A percentile compares a stretch with the other conserved stretches of the same genome.
These are phyloP conservation scores for Eulithis testata DNA, from an alignment of 2,888 invertebrate genomes.

Conservation along the genomic window DNA sequence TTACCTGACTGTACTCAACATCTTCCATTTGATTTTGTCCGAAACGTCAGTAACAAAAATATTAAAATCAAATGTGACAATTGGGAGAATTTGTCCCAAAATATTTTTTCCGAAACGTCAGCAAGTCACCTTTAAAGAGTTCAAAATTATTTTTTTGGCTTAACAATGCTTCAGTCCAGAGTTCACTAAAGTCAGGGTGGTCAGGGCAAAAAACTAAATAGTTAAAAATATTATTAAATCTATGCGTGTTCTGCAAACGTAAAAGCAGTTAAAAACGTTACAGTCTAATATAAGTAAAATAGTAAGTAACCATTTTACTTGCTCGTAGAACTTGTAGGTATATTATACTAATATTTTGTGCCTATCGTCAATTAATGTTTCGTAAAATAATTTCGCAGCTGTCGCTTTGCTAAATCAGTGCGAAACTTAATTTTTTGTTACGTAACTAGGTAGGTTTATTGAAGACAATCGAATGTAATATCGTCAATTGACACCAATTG, in stretches of 20 bases:
- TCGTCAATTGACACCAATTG: slow-evolving; percentile 33
- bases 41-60: no score
- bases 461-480: slow-evolving; percentile 29
- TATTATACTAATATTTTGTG: no score
- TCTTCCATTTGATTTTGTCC: no score
- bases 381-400: slow-evolving; percentile 18
- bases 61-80: no score
- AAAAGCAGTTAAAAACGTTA: slow-evolving; percentile 17
- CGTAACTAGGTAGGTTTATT: slow-evolving; percentile 17
- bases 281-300: slow-evolving; percentile 18
- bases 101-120: no score
- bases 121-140: not conserved
- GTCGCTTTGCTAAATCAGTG: slow-evolving; percentile 14
- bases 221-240: slow-evolving; percentile 12
- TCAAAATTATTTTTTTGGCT: not conserved
- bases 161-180: not conserved
- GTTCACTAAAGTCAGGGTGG: not conserved
- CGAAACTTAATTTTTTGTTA: slow-evolving; percentile 9
- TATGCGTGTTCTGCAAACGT: slow-evolving; percentile 36
- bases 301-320: slow-evolving; percentile 6
- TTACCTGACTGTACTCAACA: no score
- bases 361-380: slow-evolving; percentile 5
- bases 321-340: not conserved
- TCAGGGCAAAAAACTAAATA: not conserved
- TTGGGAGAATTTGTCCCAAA: no score